Conservation (phyloP, 2,888 invertebrate genomes). For the Peribatodes rhomboidaria region DNA sequence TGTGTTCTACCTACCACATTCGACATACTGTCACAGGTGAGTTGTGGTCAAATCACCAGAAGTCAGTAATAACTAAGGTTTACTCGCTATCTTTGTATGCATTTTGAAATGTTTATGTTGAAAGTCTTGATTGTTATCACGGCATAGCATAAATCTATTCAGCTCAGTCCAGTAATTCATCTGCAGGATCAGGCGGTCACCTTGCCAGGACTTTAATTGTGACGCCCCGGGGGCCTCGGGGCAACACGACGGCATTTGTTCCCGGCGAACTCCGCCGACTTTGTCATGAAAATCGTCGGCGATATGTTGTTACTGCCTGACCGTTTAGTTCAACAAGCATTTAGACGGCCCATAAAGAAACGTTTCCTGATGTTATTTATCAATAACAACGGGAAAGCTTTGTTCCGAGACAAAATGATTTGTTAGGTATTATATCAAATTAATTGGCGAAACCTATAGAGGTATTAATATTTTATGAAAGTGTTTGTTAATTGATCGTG, state of each 20-base stretch:
- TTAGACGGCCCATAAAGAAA: constrained; percentile 52
- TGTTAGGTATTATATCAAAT: background rate
- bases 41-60: too few relatives aligned
- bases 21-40: too few relatives aligned
- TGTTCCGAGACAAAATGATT: constrained; percentile 10
- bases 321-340: constrained; percentile 59
- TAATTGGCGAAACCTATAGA: background rate
- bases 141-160: constrained; percentile 47
- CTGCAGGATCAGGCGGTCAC: constrained; percentile 67
- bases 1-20: background rate
- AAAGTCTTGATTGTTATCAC: constrained; percentile 13
- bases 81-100: background rate
- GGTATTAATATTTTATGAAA: background rate
- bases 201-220: constrained; percentile 76
- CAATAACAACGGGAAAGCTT: constrained; percentile 32
- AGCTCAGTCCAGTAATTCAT: constrained; percentile 52
- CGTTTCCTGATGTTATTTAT: constrained; percentile 40
- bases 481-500: background rate
- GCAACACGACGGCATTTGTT: constrained; percentile 76
- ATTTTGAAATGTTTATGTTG: background rate
- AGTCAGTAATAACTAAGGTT: too few relatives aligned
- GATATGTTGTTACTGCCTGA: constrained; percentile 62
- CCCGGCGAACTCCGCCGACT: constrained; percentile 68
- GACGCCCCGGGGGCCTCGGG: constrained; percentile 76
- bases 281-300: constrained; percentile 72